A percentile compares a stretch with the other conserved stretches of the same genome.
phyloP scores from a whole-genome alignment of 2,113 vertebrate species.

The Trachemys scripta region DNA sequence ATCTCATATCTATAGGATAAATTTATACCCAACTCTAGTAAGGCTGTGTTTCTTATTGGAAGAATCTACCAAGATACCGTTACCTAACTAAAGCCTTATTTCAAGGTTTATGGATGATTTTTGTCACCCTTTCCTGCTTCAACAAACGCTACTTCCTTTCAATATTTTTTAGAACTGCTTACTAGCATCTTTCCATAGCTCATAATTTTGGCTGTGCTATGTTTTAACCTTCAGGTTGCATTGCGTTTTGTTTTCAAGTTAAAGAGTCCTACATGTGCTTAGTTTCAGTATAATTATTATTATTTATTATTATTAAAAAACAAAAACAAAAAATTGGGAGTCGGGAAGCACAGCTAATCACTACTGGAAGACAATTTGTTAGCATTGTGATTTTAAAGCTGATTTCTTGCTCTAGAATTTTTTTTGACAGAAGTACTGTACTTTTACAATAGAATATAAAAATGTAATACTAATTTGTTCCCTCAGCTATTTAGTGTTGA shows the following conservation, averaged over 20 bases:
- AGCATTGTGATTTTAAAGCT: neutral
- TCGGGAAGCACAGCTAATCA: neutral
- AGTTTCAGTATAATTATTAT: neutral
- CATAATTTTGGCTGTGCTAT: neutral
- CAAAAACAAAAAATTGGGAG: neutral
- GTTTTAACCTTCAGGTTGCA: neutral
- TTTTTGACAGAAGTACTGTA: neutral
- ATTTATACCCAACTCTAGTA: conserved; percentile 39
- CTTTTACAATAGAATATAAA: neutral
- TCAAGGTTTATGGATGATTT: neutral
- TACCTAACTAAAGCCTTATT: conserved; percentile 6
- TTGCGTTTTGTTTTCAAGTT: neutral
- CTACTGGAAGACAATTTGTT: neutral
- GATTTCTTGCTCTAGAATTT: neutral
- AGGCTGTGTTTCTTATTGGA: neutral
- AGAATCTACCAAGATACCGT: neutral
- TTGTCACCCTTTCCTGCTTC: neutral
- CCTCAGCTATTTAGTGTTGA: neutral
- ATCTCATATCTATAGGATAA: conserved; percentile 43
- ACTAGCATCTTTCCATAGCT: neutral
- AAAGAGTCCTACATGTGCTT: neutral
- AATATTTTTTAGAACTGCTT: neutral
- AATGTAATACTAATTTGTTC: neutral
- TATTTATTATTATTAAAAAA: too few relatives aligned
- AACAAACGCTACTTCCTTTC: neutral